Percentiles rank a stretch among this genome's conserved stretches.
Evolutionary conservation across 2,113 vertebrate genomes (phyloP).

Genomic region (Gallinago paraguaiae): DNA sequence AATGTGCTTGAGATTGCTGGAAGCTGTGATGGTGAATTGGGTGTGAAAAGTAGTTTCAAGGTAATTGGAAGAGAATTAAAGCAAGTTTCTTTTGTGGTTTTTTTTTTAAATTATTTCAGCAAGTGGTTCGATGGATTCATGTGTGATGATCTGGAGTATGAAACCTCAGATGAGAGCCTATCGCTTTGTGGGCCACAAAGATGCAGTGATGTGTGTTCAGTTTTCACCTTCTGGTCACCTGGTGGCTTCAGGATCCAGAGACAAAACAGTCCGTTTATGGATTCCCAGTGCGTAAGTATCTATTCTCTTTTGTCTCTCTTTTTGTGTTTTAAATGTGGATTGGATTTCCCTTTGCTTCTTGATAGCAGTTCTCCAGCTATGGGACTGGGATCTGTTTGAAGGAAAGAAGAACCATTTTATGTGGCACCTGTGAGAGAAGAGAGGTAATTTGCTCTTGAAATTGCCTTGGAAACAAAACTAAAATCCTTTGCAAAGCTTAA

Average conservation of each 20-base stretch:
- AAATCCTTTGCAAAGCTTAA: background rate
- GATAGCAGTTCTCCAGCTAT: background rate
- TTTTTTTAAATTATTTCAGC: constrained; percentile 68
- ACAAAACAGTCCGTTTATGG: constrained; percentile 96
- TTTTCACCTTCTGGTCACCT: constrained; percentile 96
- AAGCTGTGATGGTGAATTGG: background rate
- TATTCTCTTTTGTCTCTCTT: background rate
- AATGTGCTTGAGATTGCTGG: background rate
- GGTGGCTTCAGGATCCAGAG: constrained; percentile 91
- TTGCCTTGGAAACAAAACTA: background rate
- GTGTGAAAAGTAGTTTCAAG: background rate
- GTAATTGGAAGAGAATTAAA: background rate
- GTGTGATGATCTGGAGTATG: constrained; percentile 96
- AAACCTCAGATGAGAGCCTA: constrained; percentile 91
- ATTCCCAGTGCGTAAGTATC: constrained; percentile 89
- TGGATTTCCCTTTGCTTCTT: background rate
- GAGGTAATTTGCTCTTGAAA: background rate
- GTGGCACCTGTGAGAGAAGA: background rate
- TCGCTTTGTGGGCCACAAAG: constrained; percentile 92
- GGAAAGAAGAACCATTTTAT: background rate
- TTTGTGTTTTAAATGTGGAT: background rate
- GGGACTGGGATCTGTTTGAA: background rate
- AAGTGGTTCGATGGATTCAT: constrained; percentile 92
- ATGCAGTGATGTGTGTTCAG: constrained; percentile 86
- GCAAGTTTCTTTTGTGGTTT: background rate